These are phyloP conservation scores for Luscinia luscinia DNA, from an alignment of 2,797 vertebrate species.

Conservation along the genomic window DNA sequence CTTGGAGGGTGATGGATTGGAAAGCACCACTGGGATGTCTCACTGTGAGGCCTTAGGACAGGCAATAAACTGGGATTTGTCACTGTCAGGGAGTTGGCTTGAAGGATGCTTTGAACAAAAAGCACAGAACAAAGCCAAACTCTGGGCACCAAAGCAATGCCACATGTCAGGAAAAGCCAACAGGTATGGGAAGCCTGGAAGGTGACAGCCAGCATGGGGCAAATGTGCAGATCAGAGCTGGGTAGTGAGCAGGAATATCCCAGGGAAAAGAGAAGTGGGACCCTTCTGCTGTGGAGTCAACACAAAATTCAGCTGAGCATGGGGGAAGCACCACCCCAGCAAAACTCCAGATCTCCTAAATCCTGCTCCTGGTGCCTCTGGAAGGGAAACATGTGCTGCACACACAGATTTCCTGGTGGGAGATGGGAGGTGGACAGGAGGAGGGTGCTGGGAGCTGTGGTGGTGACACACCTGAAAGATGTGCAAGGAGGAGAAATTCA, in stretches of 20 bases:
- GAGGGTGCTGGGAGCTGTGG: background rate
- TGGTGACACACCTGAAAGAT: background rate
- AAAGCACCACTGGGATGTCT: constrained; percentile 22
- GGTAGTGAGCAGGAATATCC: background rate
- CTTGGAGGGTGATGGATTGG: constrained; percentile 1
- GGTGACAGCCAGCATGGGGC: background rate
- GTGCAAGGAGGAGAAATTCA: fast-evolving
- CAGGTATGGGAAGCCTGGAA: background rate
- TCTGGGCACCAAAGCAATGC: constrained; percentile 11
- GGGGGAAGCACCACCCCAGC: fast-evolving
- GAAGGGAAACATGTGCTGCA: background rate
- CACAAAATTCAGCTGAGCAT: fast-evolving
- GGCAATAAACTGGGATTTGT: constrained; percentile 29
- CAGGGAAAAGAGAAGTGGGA: background rate
- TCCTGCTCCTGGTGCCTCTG: background rate
- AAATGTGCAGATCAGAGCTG: background rate
- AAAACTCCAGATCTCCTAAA: background rate
- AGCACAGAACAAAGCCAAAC: background rate
- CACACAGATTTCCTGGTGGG: fast-evolving
- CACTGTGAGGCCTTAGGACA: background rate
- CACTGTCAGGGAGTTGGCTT: constrained; percentile 28
- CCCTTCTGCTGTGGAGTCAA: fast-evolving
- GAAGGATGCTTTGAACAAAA: constrained; percentile 25
- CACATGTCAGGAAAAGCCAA: background rate
- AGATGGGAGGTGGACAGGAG: fast-evolving